Evolutionary conservation across 2,113 vertebrate genomes (phyloP), one percentile per base, ranked within the genome.

Genomic region (Jacana jacana): DNA sequence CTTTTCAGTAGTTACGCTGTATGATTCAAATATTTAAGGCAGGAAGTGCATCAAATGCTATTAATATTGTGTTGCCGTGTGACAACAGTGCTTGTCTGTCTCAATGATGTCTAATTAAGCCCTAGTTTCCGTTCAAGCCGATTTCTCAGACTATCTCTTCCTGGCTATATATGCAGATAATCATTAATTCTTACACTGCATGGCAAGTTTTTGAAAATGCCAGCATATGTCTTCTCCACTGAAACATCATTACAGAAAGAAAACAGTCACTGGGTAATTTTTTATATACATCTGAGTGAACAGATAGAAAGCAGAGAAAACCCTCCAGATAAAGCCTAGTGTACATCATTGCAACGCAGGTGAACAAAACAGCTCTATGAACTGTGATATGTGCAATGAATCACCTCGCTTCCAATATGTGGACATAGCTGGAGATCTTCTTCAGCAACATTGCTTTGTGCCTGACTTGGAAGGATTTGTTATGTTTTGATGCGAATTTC

Each of bases 361-460:
- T 44, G 65, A 75, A 39, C 33, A 70, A 52, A 49, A 2, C 6
- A 60, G 17, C 40, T 83, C 28, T 51, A 7, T 54, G n/a, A 71
- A 12, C 46, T 30, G 25, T 17, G 64, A 17, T 77, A 5, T 1
- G 9, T 65, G 25, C 66, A 93, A 49, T 1, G 1, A 44, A 18
- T 48, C 31, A 30, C 31, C 23, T 77, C 9, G 31, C 31, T 24
- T 69, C 24, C 2, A 6, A 0, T 31, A 35, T 0, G 1, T 7
- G 31, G 55, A 31, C 7, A 2, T 15, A 76, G 23, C 44, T 48
- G 3, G 65, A 79, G 61, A 22, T 71, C 57, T 39, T n/a, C 63
- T 61, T 86, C 63, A 76, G 54, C 31, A 84, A 33, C 16, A 30
- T 35, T 64, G 17, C 22, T 86, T 65, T 89, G 8, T 86, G 55